These are phyloP conservation scores for Ericerus pela DNA, from an alignment of 1,140 invertebrate genomes.

Conservation along the genomic window DNA sequence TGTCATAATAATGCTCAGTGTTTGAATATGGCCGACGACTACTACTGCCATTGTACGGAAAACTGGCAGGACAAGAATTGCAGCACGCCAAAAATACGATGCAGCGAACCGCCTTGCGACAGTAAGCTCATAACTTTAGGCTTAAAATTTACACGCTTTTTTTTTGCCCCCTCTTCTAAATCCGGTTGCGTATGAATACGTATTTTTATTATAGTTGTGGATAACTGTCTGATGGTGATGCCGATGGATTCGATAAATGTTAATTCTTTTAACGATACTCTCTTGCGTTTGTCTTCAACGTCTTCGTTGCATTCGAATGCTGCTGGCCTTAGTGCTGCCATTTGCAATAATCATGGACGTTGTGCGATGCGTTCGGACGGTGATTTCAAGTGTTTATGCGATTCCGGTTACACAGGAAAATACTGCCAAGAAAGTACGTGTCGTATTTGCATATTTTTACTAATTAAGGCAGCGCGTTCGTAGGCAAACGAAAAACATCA, in stretches of 20 bases:
- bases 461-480: too few relatives aligned
- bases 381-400: conserved; percentile 53
- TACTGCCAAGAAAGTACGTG: conserved; percentile 55
- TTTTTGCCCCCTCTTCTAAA: not conserved
- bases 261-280: too few relatives aligned
- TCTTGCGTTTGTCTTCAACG: too few relatives aligned
- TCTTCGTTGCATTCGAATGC: not conserved
- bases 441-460: too few relatives aligned
- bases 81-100: conserved; percentile 38
- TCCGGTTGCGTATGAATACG: too few relatives aligned
- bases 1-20: conserved; percentile 65
- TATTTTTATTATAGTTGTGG: too few relatives aligned
- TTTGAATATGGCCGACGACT: conserved; percentile 69
- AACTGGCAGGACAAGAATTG: conserved; percentile 83
- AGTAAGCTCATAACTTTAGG: not conserved
- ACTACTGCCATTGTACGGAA: conserved; percentile 75
- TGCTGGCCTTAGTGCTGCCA: conserved; percentile 24
- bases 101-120: not conserved
- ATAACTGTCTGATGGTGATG: not conserved
- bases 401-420: conserved; percentile 57
- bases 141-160: not conserved
- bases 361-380: conserved; percentile 47
- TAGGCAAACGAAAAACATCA: too few relatives aligned
- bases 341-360: conserved; percentile 63
- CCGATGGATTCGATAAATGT: not conserved